Evolutionary conservation across 2,888 invertebrate genomes (phyloP), one percentile per base, ranked within the genome.

Genomic region (Latrodectus hesperus): DNA sequence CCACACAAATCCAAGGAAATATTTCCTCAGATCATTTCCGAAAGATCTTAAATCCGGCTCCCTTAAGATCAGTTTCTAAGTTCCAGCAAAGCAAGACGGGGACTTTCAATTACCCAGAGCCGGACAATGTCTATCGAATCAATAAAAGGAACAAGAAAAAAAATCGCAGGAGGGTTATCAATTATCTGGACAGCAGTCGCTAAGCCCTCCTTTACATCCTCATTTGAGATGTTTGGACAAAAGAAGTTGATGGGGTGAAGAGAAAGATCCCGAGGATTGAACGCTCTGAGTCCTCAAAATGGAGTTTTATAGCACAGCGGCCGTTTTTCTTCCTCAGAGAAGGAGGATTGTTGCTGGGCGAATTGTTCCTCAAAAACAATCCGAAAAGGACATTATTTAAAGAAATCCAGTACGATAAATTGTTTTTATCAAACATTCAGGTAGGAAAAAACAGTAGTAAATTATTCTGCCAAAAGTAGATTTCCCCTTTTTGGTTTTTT

Each of bases 201-300:
- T 73, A 73, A 73, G 53, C 73, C 53, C 10, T 10, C 53, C 73
- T 22, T 73, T 73, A 73, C 73, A 73, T 73, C 53, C 73, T 73
- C 52, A 52, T 73, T 73, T 73, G 22, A 22, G 22, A 60, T 60
- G n/a, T 60, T n/a, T 16, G 60, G n/a, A 12, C 12, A 12, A 60
- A 60, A 60, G 60, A 60, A 60, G 60, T 12, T 60, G n/a, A 60
- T 16, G n/a, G 60, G n/a, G 14, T 16, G 60, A n/a, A 55, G 60
- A 10, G n/a, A 60, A 60, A 60, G n/a, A 10, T 60, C 60, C n/a
- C n/a, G 4, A 5, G 12, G 12, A 16, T 60, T 60, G 4, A 12
- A 10, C 10, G 14, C 60, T 55, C 14, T 6, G 11, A 60, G 60
- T 60, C n/a, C 60, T 60, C 10, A 60, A 60, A 60, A 60, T 60